These are phyloP conservation scores for Dromaius novaehollandiae DNA, from an alignment of 2,113 vertebrate genomes.

Conservation along the genomic window DNA sequence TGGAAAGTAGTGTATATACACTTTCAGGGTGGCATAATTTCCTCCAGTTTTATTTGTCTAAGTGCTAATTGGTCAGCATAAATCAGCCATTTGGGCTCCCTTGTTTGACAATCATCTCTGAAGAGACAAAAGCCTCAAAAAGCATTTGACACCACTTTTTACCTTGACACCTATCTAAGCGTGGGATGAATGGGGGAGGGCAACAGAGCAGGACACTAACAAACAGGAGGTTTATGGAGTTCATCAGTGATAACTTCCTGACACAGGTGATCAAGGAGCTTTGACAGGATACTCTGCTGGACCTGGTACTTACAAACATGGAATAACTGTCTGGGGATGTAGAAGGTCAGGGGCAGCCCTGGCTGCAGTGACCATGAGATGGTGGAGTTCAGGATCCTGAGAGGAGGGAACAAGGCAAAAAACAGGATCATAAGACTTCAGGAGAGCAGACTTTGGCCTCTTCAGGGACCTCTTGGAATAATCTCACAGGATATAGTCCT, in stretches of 20 bases:
- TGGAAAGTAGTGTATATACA: background rate
- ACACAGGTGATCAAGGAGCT: background rate
- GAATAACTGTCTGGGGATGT: background rate
- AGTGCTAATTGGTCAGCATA: background rate
- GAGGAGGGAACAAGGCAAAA: background rate
- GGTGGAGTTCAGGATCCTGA: background rate
- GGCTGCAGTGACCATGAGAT: background rate
- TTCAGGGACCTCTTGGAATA: background rate
- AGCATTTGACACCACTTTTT: background rate
- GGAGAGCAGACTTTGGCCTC: background rate
- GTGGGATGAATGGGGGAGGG: background rate
- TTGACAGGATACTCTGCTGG: background rate
- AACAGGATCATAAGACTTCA: background rate
- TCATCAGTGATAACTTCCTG: background rate
- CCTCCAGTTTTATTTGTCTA: background rate
- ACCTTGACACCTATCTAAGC: background rate
- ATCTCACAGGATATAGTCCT: background rate
- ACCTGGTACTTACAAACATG: background rate
- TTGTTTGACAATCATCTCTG: background rate
- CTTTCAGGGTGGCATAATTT: background rate
- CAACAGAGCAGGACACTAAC: background rate
- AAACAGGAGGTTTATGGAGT: background rate
- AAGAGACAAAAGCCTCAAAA: background rate
- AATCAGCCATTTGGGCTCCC: background rate
- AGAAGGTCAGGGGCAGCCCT: background rate